A percentile compares a stretch with the other conserved stretches of the same genome.
These are phyloP conservation scores for Megalopta genalis DNA, from an alignment of 1,140 invertebrate species.

Conservation along the genomic window DNA sequence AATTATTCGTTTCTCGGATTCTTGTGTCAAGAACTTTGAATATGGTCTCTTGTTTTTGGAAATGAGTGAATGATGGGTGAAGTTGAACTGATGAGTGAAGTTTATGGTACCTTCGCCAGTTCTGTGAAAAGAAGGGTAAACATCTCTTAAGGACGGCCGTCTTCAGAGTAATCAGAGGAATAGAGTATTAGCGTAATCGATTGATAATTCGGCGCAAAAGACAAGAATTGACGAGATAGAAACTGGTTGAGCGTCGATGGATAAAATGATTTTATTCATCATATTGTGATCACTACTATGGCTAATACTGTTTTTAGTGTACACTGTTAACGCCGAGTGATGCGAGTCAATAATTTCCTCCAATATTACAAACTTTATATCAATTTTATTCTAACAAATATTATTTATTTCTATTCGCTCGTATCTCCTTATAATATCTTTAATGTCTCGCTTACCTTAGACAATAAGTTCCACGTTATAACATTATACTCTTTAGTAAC, in stretches of 20 bases:
- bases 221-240: slow-evolving; percentile 58
- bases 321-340: background rate
- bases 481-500: background rate
- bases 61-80: no score
- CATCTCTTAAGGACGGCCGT: slow-evolving; percentile 48
- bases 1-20: background rate
- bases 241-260: slow-evolving; percentile 52
- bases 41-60: background rate
- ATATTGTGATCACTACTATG: slow-evolving; percentile 8
- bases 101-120: background rate
- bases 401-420: slow-evolving; percentile 5
- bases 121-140: slow-evolving; percentile 20
- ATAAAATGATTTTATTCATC: slow-evolving; percentile 30
- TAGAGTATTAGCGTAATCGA: slow-evolving; percentile 33
- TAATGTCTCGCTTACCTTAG: background rate
- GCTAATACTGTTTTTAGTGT: background rate
- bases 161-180: slow-evolving; percentile 56
- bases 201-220: slow-evolving; percentile 41
- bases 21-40: background rate
- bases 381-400: slow-evolving; percentile 6
- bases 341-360: slow-evolving; percentile 2
- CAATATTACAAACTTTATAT: slow-evolving; percentile 18
- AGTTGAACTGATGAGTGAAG: background rate
- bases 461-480: background rate
- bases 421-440: background rate